phyloP scores from a whole-genome alignment of 1,140 invertebrate genomes.

The Bicyclus anynana region DNA sequence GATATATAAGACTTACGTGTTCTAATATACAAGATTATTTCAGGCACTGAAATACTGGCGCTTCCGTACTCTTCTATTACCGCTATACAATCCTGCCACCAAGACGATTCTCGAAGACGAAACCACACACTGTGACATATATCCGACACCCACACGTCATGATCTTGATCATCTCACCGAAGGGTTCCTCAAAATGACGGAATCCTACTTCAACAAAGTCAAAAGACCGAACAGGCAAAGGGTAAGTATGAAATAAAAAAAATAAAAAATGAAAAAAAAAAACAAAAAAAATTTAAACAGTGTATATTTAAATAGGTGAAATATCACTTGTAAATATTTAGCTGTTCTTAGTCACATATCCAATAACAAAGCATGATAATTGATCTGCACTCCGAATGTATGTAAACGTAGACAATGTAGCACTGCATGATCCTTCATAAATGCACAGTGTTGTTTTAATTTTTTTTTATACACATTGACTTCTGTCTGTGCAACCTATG shows the following conservation, averaged over 20 bases:
- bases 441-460: not conserved
- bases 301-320: too few relatives aligned
- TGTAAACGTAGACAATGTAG: slow-evolving; percentile 25
- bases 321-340: slow-evolving; percentile 19
- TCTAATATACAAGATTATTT: too few relatives aligned
- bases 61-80: slow-evolving; percentile 92
- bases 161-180: slow-evolving; percentile 80
- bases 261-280: not conserved
- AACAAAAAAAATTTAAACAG: not conserved
- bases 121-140: slow-evolving; percentile 88
- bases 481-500: not conserved
- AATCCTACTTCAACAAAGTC: slow-evolving; percentile 93
- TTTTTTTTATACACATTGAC: not conserved
- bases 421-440: slow-evolving; percentile 30
- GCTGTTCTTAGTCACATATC: slow-evolving; percentile 8
- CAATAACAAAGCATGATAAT: slow-evolving; percentile 26
- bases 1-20: too few relatives aligned
- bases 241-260: slow-evolving; percentile 66
- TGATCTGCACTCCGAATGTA: slow-evolving; percentile 19
- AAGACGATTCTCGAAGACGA: slow-evolving; percentile 84
- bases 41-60: slow-evolving; percentile 96
- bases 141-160: slow-evolving; percentile 83
- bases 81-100: slow-evolving; percentile 84
- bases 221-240: slow-evolving; percentile 83
- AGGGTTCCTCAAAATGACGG: slow-evolving; percentile 91